Percentiles rank a stretch among this genome's conserved stretches.
Conservation (phyloP, 2,113 vertebrate species). For the Antigone vipio region DNA sequence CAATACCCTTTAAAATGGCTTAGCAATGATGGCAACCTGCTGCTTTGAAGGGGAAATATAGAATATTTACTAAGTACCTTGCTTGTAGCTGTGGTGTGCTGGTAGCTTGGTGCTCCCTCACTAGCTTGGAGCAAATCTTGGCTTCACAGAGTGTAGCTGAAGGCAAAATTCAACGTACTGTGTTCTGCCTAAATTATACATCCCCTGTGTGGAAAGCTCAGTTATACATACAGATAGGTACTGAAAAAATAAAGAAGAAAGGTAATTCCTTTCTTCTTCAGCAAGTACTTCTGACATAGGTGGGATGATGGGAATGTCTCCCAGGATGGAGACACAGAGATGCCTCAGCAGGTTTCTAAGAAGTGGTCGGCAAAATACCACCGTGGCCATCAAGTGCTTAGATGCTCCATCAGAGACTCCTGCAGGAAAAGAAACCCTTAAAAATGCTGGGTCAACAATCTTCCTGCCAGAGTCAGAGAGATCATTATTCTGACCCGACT, state of each 20-base stretch:
- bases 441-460: not conserved
- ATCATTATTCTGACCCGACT: not conserved
- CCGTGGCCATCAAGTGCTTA: rapidly evolving
- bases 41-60: not conserved
- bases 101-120: not conserved
- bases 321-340: not conserved
- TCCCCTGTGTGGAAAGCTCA: not conserved
- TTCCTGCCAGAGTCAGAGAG: not conserved
- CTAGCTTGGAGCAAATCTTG: not conserved
- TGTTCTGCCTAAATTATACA: not conserved
- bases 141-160: not conserved
- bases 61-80: not conserved
- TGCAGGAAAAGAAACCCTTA: not conserved
- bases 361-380: not conserved
- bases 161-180: not conserved
- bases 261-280: not conserved
- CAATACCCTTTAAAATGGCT: not conserved
- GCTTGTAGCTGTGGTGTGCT: rapidly evolving
- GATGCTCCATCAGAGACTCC: not conserved
- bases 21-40: not conserved
- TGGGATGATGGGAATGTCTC: not conserved
- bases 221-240: not conserved
- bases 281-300: not conserved
- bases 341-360: not conserved
- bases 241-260: not conserved